Evolutionary conservation across 2,888 invertebrate species (phyloP).

Genomic region (Hemaris fuciformis): DNA sequence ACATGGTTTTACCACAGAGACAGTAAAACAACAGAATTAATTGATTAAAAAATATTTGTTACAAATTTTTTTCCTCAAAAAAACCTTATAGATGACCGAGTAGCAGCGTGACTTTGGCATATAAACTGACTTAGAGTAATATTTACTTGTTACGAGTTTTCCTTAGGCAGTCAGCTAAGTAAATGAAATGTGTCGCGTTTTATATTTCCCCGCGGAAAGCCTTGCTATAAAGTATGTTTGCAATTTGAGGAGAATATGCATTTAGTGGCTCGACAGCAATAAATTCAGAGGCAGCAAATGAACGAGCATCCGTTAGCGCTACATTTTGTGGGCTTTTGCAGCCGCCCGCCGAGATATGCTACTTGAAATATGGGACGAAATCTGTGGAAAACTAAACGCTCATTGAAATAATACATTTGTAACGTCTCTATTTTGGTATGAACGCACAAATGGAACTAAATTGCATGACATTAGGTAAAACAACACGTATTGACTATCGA

Average conservation of each 20-base stretch:
- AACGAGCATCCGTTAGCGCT: conserved; percentile 50
- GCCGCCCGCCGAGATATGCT: conserved; percentile 39
- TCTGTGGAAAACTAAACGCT: conserved; percentile 19
- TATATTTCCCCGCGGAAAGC: conserved; percentile 48
- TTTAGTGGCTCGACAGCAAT: conserved; percentile 57
- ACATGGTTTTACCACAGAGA: too few relatives aligned
- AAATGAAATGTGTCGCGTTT: conserved; percentile 47
- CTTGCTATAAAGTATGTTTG: conserved; percentile 53
- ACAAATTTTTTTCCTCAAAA: too few relatives aligned
- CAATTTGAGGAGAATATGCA: conserved; percentile 63
- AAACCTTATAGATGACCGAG: too few relatives aligned
- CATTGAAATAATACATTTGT: conserved; percentile 16
- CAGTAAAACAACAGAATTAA: too few relatives aligned
- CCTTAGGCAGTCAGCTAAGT: conserved; percentile 22
- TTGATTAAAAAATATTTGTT: too few relatives aligned
- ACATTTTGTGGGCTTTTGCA: conserved; percentile 46
- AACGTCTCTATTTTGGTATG: neutral
- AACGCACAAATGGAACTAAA: too few relatives aligned
- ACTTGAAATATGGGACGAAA: conserved; percentile 29
- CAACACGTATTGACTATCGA: too few relatives aligned
- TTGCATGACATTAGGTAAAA: too few relatives aligned
- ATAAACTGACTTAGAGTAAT: too few relatives aligned
- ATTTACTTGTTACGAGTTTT: neutral
- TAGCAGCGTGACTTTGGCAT: too few relatives aligned
- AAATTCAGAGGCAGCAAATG: conserved; percentile 53